These are phyloP conservation scores for Plotosus lineatus DNA, from an alignment of 2,113 vertebrate species.

Conservation along the genomic window DNA sequence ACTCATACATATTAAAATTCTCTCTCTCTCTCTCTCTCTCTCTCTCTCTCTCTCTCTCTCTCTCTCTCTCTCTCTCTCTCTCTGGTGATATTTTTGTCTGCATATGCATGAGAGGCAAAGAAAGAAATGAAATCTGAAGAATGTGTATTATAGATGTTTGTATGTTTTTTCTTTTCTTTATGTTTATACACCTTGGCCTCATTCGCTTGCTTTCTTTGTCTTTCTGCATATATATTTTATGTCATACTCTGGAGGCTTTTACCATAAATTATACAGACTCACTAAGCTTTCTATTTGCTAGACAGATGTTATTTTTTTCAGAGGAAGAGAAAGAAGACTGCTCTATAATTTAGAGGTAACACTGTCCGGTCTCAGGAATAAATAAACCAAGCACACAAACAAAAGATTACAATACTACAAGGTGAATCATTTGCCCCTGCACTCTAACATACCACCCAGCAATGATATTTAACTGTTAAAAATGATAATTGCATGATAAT, in stretches of 20 bases:
- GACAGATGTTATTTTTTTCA: slow-evolving; percentile 80
- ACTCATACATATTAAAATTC: too few species aligned
- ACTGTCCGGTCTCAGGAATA: slow-evolving; percentile 60
- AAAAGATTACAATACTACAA: neutral
- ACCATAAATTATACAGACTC: slow-evolving; percentile 80
- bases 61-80: too few species aligned
- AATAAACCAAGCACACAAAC: slow-evolving; percentile 64
- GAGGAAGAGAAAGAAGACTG: slow-evolving; percentile 72
- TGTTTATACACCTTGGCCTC: neutral
- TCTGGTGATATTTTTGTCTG: neutral
- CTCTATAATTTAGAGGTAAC: slow-evolving; percentile 77
- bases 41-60: too few species aligned
- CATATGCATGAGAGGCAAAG: neutral
- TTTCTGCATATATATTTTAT: slow-evolving; percentile 75
- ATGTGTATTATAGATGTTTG: neutral
- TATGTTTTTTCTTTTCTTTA: neutral
- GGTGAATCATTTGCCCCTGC: slow-evolving; percentile 1
- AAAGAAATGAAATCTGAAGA: neutral
- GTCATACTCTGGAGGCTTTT: slow-evolving; percentile 76
- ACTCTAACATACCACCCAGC: neutral
- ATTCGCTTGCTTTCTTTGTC: slow-evolving; percentile 66
- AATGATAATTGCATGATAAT: neutral
- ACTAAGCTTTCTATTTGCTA: slow-evolving; percentile 78
- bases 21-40: too few species aligned
- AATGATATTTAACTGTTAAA: neutral